Evolutionary conservation across 2,888 invertebrate species (phyloP).

Genomic region (Xanthia togata): DNA sequence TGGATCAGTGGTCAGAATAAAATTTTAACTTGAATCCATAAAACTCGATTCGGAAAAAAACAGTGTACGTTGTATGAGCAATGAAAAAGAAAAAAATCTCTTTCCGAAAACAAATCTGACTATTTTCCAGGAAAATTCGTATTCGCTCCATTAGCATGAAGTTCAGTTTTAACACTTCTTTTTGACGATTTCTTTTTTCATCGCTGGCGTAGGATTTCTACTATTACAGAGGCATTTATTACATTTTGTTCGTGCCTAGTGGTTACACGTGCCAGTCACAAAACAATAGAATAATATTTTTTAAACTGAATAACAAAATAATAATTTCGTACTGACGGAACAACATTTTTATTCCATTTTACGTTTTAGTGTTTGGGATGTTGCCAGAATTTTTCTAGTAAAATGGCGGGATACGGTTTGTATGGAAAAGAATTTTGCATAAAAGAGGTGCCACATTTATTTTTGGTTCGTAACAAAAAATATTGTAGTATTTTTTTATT

Average conservation of each 20-base stretch:
- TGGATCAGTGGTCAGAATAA: background rate
- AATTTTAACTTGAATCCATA: background rate
- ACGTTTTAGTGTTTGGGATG: conserved; percentile 45
- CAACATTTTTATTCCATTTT: conserved; percentile 48
- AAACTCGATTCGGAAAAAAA: background rate
- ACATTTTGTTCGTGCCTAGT: conserved; percentile 5
- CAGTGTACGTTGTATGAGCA: background rate
- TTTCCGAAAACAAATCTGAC: background rate
- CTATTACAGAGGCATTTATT: background rate
- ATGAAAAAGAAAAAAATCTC: background rate
- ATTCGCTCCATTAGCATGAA: background rate
- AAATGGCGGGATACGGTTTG: conserved; percentile 20
- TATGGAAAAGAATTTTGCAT: conserved; percentile 24
- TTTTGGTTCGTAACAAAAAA: conserved; percentile 10
- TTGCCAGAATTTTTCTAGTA: conserved; percentile 43
- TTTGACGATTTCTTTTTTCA: background rate
- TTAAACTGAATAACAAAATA: conserved; percentile 35
- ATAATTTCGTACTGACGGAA: conserved; percentile 38
- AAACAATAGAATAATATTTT: conserved; percentile 21
- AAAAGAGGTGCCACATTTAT: conserved; percentile 8
- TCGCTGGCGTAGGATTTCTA: background rate
- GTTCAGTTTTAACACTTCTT: background rate
- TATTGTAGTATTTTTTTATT: conserved; percentile 3
- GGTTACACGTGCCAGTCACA: conserved; percentile 31
- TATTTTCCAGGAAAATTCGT: background rate